Base-by-base conservation (phyloP, 2,797 vertebrate species). In the Myoxocephalus aenaeus region DNA sequence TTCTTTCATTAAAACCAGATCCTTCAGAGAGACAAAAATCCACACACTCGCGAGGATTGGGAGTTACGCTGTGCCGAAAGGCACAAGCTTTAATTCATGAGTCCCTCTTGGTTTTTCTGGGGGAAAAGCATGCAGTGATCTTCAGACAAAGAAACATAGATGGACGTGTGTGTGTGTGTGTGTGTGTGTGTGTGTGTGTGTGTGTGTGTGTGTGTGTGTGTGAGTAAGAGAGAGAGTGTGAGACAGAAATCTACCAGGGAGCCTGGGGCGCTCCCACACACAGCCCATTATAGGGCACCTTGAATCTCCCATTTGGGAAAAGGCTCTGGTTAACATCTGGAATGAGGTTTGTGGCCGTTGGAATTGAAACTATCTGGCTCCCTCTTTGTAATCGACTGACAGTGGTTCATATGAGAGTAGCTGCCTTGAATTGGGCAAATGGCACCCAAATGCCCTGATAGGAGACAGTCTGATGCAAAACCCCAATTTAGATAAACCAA, bases 1-100 rank as follows among this genome's bases (percentile, higher is more conserved):
- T 89, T 89, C 84, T 92, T 92, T 92, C 80, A 93, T 94, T 93
- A 94, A 87, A 91, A 80, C 79, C 79, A 89, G 86, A 91, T 86
- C 79, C 79, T 53, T 86, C 81, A 78, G 65, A 89, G 80, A 89
- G 90, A 93, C 83, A 90, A 87, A 92, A 92, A 85, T 66, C 69
- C 79, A 80, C 86, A 83, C 73, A 11, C 56, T 18, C 8, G 2
- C 2, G 48, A 79, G 87, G 80, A 73, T 11, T 75, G 79, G 72
- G 81, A 87, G 81, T 77, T 88, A 70, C 22, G 61, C 70, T 54
- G 67, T 56, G 85, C 86, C 73, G 44, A 87, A 83, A 91, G 86
- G 89, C 86, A 87, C 77, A 73, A 67, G 85, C 82, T 91, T 93
- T 89, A 90, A 91, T 90, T 93, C 88, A 74, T 67, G 77, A 92